Evolutionary conservation across 30 jellyfish, hydroid and myxozoan genomes (phyloP), one percentile per base, ranked within the genome.

Genomic region (Hydractinia echinata): DNA sequence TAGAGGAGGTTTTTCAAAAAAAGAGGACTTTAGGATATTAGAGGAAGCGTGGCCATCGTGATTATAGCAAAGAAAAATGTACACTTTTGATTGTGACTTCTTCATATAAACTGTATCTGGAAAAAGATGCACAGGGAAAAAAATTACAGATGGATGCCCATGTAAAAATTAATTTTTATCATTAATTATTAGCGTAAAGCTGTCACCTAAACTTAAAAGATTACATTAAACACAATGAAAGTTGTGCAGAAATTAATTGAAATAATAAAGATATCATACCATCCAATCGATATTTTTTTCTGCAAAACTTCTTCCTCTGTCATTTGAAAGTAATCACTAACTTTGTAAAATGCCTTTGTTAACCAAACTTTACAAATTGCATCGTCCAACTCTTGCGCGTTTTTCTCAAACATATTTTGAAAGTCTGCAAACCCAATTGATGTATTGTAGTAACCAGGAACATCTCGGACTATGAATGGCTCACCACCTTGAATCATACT

Each of bases 401-500:
- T 48, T 48, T 62, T 51, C 54, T 48, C 5, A 66, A 80, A 66
- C 48, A 80, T 39, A 30, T 9, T 53, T 80, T 67, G 64, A 50
- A 80, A 67, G 10, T 68, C 56, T 53, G 64, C 55, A 48, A 61
- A 80, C 4, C 52, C 66, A 3, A 60, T 68, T 52, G 81, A 7
- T 4, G 16, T 39, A 80, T 80, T 48, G 54, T 30, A 20, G 52
- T 80, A 80, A 20, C 70, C 70, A 13, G 87, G 81, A 11, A 67
- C 87, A 80, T 80, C 79, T 9, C 48, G 64, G 18, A 80, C 48
- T 61, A 80, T 84, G 11, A 58, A 15, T 55, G 61, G 86, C 67
- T 50, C n/a, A 51, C 71, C 85, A 13, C 21, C 61, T 5, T 58
- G 54, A 66, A 48, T 58, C 79, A 60, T 68, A 10, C 14, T 69